Base-by-base conservation (phyloP, 64 coral and sea anemone species). In the Pachyseris speciosa region DNA sequence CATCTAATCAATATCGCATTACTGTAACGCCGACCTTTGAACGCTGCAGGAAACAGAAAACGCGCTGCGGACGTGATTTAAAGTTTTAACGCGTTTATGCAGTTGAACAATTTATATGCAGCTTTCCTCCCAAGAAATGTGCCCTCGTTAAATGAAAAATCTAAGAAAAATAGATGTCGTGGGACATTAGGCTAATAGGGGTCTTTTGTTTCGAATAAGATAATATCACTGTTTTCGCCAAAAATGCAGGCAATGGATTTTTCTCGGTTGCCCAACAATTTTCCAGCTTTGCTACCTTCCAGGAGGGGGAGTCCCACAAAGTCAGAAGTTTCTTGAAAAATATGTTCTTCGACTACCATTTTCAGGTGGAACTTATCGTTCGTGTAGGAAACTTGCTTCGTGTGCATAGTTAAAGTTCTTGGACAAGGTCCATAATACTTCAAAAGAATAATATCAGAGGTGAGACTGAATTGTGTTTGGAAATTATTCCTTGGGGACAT, bases 401-500 rank as follows among this genome's bases (percentile, higher is more conserved):
- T 60, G 55, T 60, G 52, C 77, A 40, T 10, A 81, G 34, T 20
- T 15, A 19, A 81, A 9, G 51, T 60, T 57, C 77, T 60, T 38
- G 36, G 67, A 63, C 16, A 76, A 31, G n/a, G 9, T 76, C 45
- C 43, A 76, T 43, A 81, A 81, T 81, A 24, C 52, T 78, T 81
- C 52, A 81, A 81, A 81, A 34, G 77, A 63, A 61, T 81, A 60
- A 81, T 13, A 1, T 39, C 4, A n/a, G 34, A 25, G 33, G 20
- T 40, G 51, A 28, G 20, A 61, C 77, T 81, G 30, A 40, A 61
- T 39, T 32, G 20, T 60, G 31, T 22, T 38, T 12, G 53, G 53
- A 81, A 81, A 81, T 61, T 81, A 81, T 81, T 81, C 77, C 77
- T 81, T 63, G 33, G 77, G 77, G 77, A 81, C 77, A 60, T 10